Evolutionary conservation across 2,888 invertebrate genomes (phyloP).

Genomic region (Rhogogaster chlorosoma): DNA sequence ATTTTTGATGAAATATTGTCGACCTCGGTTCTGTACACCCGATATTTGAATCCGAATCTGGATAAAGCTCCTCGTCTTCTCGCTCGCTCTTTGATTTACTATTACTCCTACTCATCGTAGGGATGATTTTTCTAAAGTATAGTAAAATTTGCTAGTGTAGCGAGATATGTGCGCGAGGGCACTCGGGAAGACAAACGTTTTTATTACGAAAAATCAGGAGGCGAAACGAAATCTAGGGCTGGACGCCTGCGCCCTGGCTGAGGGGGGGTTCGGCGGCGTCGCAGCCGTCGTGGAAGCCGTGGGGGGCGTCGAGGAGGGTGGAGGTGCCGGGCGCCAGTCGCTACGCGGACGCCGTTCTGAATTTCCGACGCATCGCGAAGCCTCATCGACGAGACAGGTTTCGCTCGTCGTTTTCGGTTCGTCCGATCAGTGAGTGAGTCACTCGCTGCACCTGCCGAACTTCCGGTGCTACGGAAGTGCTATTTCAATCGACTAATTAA

Average conservation of each 20-base stretch:
- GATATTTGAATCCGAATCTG: background rate
- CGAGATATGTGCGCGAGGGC: slow-evolving; percentile 67
- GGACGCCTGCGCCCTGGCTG: slow-evolving; percentile 61
- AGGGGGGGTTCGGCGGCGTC: slow-evolving; percentile 54
- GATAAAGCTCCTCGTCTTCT: background rate
- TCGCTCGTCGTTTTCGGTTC: background rate
- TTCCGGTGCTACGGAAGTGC: background rate
- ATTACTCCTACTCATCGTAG: background rate
- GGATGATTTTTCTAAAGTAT: background rate
- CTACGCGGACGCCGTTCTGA: slow-evolving; percentile 66
- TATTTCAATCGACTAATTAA: background rate
- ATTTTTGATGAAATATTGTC: background rate
- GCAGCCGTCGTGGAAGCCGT: slow-evolving; percentile 50
- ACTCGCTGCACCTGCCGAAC: background rate
- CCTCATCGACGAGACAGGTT: slow-evolving; percentile 55
- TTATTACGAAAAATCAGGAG: slow-evolving; percentile 75
- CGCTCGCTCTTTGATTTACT: background rate
- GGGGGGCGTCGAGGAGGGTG: slow-evolving; percentile 71
- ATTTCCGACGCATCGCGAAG: slow-evolving; percentile 54
- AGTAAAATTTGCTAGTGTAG: slow-evolving; percentile 44
- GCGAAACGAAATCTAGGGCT: slow-evolving; percentile 73
- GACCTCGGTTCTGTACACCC: background rate
- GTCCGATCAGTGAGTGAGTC: background rate
- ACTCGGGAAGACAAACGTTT: slow-evolving; percentile 74
- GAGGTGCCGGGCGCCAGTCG: slow-evolving; percentile 73